Evolutionary conservation across 2,113 vertebrate genomes (phyloP), one percentile per base, ranked within the genome.

Genomic region (Engraulis encrasicolus): DNA sequence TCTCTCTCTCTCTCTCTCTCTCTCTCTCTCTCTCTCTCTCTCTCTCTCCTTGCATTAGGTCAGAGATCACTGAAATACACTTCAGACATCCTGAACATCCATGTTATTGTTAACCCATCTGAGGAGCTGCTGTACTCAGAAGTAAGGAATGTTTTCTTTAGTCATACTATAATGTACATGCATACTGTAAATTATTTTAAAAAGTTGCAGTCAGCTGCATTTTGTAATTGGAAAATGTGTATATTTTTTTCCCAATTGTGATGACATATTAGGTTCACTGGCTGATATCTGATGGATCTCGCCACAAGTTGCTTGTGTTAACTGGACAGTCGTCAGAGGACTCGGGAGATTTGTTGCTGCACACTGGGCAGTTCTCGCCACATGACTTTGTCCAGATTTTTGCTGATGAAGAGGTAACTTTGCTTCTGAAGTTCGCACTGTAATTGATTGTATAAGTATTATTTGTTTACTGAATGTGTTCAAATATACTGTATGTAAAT

Each of bases 181-280:
- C n/a, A n/a, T n/a, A n/a, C n/a, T n/a, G n/a, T n/a, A n/a, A n/a
- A n/a, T n/a, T n/a, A n/a, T n/a, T n/a, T n/a, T n/a, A n/a, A n/a
- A n/a, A n/a, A n/a, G n/a, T n/a, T n/a, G n/a, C n/a, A n/a, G n/a
- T n/a, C n/a, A n/a, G n/a, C n/a, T n/a, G n/a, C n/a, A n/a, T n/a
- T n/a, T n/a, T n/a, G n/a, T n/a, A n/a, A n/a, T n/a, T n/a, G n/a
- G n/a, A n/a, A n/a, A n/a, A n/a, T n/a, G n/a, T n/a, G n/a, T n/a
- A n/a, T n/a, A n/a, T n/a, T n/a, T n/a, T n/a, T n/a, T n/a, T n/a
- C n/a, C n/a, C n/a, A n/a, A n/a, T n/a, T n/a, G n/a, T n/a, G n/a
- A n/a, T n/a, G n/a, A n/a, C n/a, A n/a, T n/a, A n/a, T n/a, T n/a
- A 99, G 98, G 95, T 99, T 31, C 94, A 96, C 11, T 95, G 94